phyloP scores from a whole-genome alignment of 2,888 invertebrate genomes.

The Bellardia bayeri region DNA sequence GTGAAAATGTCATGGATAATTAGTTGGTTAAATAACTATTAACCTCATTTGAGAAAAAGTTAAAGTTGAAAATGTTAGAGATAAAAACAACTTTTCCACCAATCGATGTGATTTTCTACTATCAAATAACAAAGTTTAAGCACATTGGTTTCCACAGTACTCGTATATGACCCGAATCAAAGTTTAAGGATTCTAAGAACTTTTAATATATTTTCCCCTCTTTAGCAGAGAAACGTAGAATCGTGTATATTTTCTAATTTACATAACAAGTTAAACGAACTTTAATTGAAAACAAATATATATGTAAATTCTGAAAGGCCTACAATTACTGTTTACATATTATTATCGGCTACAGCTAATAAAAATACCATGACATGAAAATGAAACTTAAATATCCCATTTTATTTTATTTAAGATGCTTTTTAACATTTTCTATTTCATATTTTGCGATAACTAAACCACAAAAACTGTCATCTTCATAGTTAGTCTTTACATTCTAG shows the following conservation, averaged over 20 bases:
- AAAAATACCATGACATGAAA: constrained; percentile 15
- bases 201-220: too few species aligned
- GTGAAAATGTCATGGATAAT: constrained; percentile 22
- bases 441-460: constrained; percentile 23
- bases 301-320: not conserved
- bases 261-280: not conserved
- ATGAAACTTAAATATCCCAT: constrained; percentile 21
- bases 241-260: too few species aligned
- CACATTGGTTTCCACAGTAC: too few species aligned
- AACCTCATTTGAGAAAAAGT: constrained; percentile 24
- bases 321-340: not conserved
- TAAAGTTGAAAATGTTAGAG: not conserved
- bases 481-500: constrained; percentile 30
- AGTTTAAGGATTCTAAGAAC: too few species aligned
- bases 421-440: constrained; percentile 10
- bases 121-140: too few species aligned
- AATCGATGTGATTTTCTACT: too few species aligned
- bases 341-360: not conserved
- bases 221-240: too few species aligned
- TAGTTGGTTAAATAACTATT: constrained; percentile 30
- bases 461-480: constrained; percentile 32
- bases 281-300: not conserved
- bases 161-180: too few species aligned
- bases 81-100: too few species aligned
- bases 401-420: not conserved